Evolutionary conservation across 2,888 invertebrate species (phyloP).

Genomic region (Omphaloscelis lunosa): DNA sequence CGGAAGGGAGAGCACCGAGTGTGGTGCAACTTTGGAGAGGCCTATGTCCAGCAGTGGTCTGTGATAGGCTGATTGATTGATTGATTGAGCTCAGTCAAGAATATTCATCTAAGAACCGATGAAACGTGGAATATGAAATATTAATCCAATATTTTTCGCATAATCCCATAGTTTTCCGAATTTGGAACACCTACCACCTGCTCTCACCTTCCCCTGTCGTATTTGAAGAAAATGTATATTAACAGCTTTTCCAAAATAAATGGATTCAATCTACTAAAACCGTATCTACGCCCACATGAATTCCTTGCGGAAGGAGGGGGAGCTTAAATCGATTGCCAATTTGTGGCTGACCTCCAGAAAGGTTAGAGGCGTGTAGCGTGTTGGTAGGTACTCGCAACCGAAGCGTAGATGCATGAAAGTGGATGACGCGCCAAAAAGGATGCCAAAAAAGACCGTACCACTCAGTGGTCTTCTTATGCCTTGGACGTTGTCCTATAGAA

Average conservation of each 20-base stretch:
- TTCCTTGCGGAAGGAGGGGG: background rate
- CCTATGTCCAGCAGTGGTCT: background rate
- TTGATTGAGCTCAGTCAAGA: background rate
- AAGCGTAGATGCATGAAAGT: background rate
- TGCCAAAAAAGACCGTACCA: background rate
- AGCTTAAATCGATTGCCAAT: conserved; percentile 33
- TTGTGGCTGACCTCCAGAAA: conserved; percentile 17
- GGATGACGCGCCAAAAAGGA: background rate
- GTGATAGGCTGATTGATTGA: no score
- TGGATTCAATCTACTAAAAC: conserved; percentile 15
- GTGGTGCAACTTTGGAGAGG: background rate
- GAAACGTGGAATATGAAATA: background rate
- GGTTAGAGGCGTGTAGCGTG: conserved; percentile 13
- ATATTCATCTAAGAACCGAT: background rate
- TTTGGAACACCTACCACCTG: background rate
- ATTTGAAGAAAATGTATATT: background rate
- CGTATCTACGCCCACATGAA: conserved; percentile 9
- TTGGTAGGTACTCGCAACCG: background rate
- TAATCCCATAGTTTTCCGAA: background rate
- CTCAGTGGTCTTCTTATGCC: background rate
- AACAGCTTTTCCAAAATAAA: background rate
- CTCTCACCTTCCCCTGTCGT: no score
- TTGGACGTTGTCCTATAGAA: background rate
- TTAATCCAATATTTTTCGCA: background rate
- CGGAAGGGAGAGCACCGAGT: background rate